phyloP scores from a whole-genome alignment of 2,797 vertebrate species.

The Lates japonicus region DNA sequence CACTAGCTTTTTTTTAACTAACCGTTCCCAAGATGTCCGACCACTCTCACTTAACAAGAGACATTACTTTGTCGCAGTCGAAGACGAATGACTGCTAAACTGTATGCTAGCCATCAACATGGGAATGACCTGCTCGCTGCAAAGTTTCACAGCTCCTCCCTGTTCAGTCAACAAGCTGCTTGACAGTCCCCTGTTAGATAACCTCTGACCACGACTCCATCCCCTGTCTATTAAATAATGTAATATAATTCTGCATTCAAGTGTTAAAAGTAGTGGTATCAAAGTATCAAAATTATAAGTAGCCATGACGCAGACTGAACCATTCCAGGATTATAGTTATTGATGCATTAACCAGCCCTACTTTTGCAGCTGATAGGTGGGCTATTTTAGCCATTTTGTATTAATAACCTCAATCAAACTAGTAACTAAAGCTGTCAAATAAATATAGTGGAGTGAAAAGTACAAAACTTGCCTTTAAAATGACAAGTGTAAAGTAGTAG shows the following conservation, averaged over 20 bases:
- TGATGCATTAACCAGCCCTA: background rate
- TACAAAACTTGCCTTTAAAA: no score
- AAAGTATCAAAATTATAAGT: background rate
- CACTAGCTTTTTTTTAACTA: background rate
- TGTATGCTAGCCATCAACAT: background rate
- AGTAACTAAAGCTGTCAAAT: background rate
- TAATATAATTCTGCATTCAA: background rate
- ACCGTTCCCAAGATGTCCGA: rapidly evolving
- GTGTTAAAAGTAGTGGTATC: no score
- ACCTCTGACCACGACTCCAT: background rate
- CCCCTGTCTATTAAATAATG: background rate
- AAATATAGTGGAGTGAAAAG: background rate
- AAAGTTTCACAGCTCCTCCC: constrained; percentile 54
- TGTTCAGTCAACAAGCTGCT: constrained; percentile 28
- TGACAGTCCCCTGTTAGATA: constrained; percentile 6
- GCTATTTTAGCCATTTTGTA: background rate
- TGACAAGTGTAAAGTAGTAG: background rate
- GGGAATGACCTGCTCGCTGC: background rate
- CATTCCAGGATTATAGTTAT: background rate
- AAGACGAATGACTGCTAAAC: background rate
- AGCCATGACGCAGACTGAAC: background rate
- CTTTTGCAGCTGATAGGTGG: no score
- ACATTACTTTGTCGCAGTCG: background rate
- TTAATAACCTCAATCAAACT: background rate
- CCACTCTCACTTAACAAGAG: no score